phyloP scores from a whole-genome alignment of 2,797 vertebrate genomes.

The Sebastes wilsoni region DNA sequence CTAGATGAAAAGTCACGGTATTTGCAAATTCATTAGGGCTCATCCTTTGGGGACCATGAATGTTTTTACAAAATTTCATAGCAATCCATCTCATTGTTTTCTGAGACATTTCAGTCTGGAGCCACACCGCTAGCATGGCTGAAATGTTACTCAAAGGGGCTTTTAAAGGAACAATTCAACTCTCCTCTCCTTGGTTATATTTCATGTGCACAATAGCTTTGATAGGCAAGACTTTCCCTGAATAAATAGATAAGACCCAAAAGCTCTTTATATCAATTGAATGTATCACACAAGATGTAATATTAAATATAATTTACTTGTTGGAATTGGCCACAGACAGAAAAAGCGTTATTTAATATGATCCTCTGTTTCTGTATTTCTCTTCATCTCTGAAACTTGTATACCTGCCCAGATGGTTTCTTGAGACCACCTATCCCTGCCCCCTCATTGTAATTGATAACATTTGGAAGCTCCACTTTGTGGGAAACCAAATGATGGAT shows the following conservation, averaged over 20 bases:
- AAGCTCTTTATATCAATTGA: neutral
- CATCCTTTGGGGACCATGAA: neutral
- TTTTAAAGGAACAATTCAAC: neutral
- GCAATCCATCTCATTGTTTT: neutral
- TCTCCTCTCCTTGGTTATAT: neutral
- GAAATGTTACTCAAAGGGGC: neutral
- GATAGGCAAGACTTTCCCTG: neutral
- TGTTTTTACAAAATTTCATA: neutral
- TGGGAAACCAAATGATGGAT: constrained; percentile 43
- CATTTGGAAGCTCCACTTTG: constrained; percentile 21
- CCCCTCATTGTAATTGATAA: constrained; percentile 39
- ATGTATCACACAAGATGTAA: neutral
- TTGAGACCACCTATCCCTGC: constrained; percentile 20
- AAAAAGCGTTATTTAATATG: neutral
- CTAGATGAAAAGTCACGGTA: neutral
- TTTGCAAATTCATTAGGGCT: neutral
- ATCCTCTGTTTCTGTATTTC: constrained; percentile 16
- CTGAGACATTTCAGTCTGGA: neutral
- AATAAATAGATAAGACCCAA: constrained; percentile 11
- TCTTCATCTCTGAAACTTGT: constrained; percentile 12
- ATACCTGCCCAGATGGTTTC: constrained; percentile 28
- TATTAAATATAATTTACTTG: neutral
- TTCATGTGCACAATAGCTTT: neutral
- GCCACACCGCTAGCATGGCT: neutral
- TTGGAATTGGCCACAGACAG: neutral